These are phyloP conservation scores for Rhopalosiphum nymphaeae DNA, from an alignment of 2,888 invertebrate species.

Conservation along the genomic window DNA sequence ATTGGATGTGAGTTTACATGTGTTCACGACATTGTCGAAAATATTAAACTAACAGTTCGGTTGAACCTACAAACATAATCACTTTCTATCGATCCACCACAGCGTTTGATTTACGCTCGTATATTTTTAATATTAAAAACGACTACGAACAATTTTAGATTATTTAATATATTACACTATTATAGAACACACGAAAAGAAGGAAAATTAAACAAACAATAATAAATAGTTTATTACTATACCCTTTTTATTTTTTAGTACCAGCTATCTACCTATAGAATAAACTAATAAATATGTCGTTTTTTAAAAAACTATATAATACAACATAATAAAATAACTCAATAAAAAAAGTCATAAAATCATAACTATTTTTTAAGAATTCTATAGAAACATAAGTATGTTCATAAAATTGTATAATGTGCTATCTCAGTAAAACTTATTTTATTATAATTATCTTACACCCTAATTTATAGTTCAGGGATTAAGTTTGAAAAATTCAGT, in stretches of 20 bases:
- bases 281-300: constrained; percentile 40
- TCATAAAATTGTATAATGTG: neutral
- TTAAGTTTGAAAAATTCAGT: neutral
- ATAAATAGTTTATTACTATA: constrained; percentile 46
- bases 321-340: constrained; percentile 11
- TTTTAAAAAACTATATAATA: neutral
- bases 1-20: neutral
- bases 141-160: neutral
- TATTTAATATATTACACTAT: neutral
- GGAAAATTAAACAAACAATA: constrained; percentile 29
- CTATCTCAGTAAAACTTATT: neutral
- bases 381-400: neutral
- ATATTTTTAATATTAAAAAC: constrained; percentile 14
- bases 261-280: neutral
- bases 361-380: neutral
- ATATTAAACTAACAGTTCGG: neutral
- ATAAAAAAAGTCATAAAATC: constrained; percentile 22
- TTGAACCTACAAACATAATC: neutral
- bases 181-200: neutral
- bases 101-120: neutral
- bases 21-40: neutral
- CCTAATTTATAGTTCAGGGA: neutral
- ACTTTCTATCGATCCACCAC: constrained; percentile 3
- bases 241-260: constrained; percentile 12
- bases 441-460: neutral